A percentile compares a stretch with the other conserved stretches of the same genome.
These are phyloP conservation scores for Rhynchophorus ferrugineus DNA, from an alignment of 1,140 invertebrate species.

Conservation along the genomic window DNA sequence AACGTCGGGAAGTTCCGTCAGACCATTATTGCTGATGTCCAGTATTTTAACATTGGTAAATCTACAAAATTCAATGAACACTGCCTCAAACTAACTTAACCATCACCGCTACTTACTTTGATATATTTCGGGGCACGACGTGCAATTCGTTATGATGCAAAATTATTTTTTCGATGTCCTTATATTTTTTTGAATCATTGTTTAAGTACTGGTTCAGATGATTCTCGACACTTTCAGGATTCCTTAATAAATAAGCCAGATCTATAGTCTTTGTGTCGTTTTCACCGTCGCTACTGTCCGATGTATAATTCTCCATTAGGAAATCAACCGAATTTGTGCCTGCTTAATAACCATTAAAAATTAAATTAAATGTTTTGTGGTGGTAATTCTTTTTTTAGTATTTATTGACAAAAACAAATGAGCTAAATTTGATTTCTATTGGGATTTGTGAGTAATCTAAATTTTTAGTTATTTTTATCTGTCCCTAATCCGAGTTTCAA, in stretches of 20 bases:
- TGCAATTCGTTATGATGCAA: conserved; percentile 63
- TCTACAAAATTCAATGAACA: conserved; percentile 41
- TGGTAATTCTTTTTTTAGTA: too few species aligned
- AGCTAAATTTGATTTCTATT: too few species aligned
- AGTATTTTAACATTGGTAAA: conserved; percentile 65
- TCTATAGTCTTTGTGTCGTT: conserved; percentile 58
- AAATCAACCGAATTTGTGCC: too few species aligned
- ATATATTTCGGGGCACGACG: conserved; percentile 26
- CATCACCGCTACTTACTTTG: conserved; percentile 8
- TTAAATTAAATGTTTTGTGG: too few species aligned
- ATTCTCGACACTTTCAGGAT: conserved; percentile 48
- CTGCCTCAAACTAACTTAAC: background rate
- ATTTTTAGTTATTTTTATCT: too few species aligned
- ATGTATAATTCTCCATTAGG: conserved; percentile 56
- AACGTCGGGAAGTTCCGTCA: conserved; percentile 66
- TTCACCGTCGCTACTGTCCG: conserved; percentile 72
- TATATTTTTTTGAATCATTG: conserved; percentile 48
- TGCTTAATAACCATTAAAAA: too few species aligned
- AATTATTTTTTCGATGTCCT: conserved; percentile 60
- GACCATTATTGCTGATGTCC: conserved; percentile 82
- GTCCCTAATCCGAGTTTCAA: too few species aligned
- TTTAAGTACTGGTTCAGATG: conserved; percentile 47
- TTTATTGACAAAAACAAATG: too few species aligned
- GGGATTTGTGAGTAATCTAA: too few species aligned
- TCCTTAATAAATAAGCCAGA: conserved; percentile 58